Base-by-base conservation (phyloP, 2,797 vertebrate species). In the Liparis tanakae region DNA sequence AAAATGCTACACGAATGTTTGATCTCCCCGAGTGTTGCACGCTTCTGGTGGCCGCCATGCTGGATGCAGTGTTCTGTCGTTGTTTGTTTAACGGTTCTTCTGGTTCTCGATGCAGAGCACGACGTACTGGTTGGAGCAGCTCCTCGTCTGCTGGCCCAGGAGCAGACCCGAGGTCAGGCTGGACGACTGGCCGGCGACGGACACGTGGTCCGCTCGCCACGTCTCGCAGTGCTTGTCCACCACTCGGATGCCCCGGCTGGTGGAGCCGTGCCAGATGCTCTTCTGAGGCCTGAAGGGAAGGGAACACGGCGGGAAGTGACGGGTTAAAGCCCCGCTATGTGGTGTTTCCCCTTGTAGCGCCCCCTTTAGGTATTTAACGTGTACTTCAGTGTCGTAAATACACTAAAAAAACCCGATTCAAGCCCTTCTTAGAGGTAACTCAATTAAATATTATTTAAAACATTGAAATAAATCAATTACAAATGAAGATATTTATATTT, bases 191-290 rank as follows among this genome's bases (percentile, higher is more conserved):
- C 98, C 98, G 3, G 78, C 92, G 71, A 96, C 94, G 0, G 95
- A 95, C 85, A 87, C 22, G 67, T 95, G 93, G 20, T 95, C 89
- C 0, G 94, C 94, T 43, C 93, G 94, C 98, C 98, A 99, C 0
- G 92, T 95, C 94, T 98, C 97, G 15, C 98, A 99, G 94, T 97
- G 96, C 82, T 93, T 96, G 92, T 95, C 95, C 69, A 94, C 81
- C 70, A 96, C 87, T 30, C 97, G 93, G 30, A 92, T 86, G 0
- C 98, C 98, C 5, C 87, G 87, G 77, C 80, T 75, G 77, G 78
- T 95, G 63, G 98, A 98, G 59, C 98, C 98, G 0, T 99, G 98
- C 97, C 98, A 99, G 70, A 98, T 81, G 54, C 94, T 94, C 91
- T 98, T 99, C 72, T 96, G 95, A 65, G 97, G 96, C 98, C 98